Percentiles rank a stretch among this genome's conserved stretches.
Conservation (phyloP, 35 echinoderm and acorn worm genomes). For the Lytechinus variegatus region DNA sequence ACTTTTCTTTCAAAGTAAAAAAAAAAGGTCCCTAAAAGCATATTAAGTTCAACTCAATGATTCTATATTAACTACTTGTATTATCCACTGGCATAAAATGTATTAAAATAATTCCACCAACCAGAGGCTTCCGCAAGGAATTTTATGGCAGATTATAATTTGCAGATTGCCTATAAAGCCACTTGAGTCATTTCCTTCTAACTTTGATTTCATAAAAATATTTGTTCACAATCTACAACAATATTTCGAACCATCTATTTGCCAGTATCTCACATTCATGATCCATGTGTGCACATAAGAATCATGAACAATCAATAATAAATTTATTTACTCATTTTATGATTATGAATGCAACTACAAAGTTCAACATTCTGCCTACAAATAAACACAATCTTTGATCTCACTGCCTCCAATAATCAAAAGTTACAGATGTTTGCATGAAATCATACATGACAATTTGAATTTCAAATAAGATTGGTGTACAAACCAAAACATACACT, state of each 20-base stretch:
- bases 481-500: too few relatives aligned
- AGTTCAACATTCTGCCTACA: not conserved
- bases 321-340: too few relatives aligned
- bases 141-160: too few relatives aligned
- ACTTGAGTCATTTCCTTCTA: not conserved
- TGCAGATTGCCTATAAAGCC: not conserved
- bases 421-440: not conserved
- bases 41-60: too few relatives aligned
- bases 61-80: too few relatives aligned
- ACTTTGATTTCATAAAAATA: not conserved
- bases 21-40: too few relatives aligned
- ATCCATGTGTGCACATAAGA: not conserved
- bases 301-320: too few relatives aligned
- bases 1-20: too few relatives aligned
- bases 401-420: not conserved
- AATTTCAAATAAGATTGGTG: too few relatives aligned
- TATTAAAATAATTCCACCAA: too few relatives aligned
- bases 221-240: not conserved
- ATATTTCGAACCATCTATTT: not conserved
- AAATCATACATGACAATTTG: not conserved
- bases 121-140: too few relatives aligned
- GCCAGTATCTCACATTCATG: not conserved
- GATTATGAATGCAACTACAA: not conserved
- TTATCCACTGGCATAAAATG: too few relatives aligned
- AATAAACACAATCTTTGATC: conserved; percentile 4